Evolutionary conservation across 2,797 vertebrate species (phyloP).

Genomic region (Acanthurus tractus): DNA sequence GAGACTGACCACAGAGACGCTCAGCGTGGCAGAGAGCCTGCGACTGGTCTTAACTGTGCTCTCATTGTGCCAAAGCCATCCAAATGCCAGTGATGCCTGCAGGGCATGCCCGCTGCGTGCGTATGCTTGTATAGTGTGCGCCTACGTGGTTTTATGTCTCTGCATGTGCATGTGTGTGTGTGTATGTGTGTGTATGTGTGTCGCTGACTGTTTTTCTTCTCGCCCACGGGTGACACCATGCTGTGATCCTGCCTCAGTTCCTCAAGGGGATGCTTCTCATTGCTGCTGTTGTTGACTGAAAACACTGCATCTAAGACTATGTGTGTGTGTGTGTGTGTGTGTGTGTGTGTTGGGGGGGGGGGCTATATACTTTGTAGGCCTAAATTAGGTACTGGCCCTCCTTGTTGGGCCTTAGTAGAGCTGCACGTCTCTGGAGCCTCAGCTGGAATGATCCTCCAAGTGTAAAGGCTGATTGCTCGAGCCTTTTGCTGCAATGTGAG

Average conservation of each 20-base stretch:
- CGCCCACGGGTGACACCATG: conserved; percentile 60
- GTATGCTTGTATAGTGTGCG: conserved; percentile 47
- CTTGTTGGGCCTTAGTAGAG: conserved; percentile 32
- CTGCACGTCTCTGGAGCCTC: conserved; percentile 42
- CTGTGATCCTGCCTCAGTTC: conserved; percentile 65
- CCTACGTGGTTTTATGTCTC: conserved; percentile 45
- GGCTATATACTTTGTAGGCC: conserved; percentile 1
- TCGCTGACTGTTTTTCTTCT: conserved; percentile 41
- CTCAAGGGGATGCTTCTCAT: conserved; percentile 40
- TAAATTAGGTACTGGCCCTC: conserved; percentile 46
- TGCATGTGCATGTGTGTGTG: conserved; percentile 9
- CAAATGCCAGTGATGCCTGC: conserved; percentile 74
- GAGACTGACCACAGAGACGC: conserved; percentile 68
- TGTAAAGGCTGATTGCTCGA: conserved; percentile 41
- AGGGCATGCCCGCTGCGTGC: conserved; percentile 60
- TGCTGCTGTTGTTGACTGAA: conserved; percentile 35
- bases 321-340: conserved; percentile 12
- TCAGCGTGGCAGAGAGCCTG: conserved; percentile 60
- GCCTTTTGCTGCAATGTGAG: conserved; percentile 38
- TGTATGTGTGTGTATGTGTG: conserved; percentile 1
- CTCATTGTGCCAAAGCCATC: conserved; percentile 74
- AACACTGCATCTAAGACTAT: conserved; percentile 11
- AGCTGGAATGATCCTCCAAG: conserved; percentile 44
- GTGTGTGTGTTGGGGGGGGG: conserved; percentile 4
- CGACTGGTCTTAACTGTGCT: conserved; percentile 67